These are phyloP conservation scores for Coturnix japonica DNA, from an alignment of 2,113 vertebrate species.

Conservation along the genomic window DNA sequence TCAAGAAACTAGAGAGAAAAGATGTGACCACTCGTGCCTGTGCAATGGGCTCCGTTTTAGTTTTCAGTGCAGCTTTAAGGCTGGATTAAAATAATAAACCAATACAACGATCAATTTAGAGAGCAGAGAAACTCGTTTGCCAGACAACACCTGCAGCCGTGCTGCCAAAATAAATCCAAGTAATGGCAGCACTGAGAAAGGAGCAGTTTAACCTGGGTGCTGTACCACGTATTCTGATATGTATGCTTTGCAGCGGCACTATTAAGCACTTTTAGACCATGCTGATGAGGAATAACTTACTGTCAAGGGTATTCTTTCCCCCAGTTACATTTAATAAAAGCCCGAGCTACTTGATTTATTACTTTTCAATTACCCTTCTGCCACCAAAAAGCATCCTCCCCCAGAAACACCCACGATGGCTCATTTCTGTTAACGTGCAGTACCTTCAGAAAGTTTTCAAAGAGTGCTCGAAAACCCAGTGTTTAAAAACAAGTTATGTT, in stretches of 20 bases:
- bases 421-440: background rate
- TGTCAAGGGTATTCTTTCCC: background rate
- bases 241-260: background rate
- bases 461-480: background rate
- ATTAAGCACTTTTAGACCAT: background rate
- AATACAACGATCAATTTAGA: background rate
- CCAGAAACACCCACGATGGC: background rate
- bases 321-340: background rate
- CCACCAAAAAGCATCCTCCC: accelerated
- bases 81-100: constrained; percentile 32
- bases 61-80: background rate
- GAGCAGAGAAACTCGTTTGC: background rate
- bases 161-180: constrained; percentile 10
- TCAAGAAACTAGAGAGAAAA: background rate
- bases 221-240: background rate
- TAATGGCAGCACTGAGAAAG: background rate
- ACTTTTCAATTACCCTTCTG: background rate
- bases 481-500: background rate
- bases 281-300: background rate
- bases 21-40: background rate
- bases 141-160: background rate
- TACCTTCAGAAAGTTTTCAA: background rate
- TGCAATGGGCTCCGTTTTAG: background rate
- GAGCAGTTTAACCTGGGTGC: background rate
- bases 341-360: background rate